Evolutionary conservation across 2,113 vertebrate genomes (phyloP), one percentile per base, ranked within the genome.

Genomic region (Dendrocopos noguchii): DNA sequence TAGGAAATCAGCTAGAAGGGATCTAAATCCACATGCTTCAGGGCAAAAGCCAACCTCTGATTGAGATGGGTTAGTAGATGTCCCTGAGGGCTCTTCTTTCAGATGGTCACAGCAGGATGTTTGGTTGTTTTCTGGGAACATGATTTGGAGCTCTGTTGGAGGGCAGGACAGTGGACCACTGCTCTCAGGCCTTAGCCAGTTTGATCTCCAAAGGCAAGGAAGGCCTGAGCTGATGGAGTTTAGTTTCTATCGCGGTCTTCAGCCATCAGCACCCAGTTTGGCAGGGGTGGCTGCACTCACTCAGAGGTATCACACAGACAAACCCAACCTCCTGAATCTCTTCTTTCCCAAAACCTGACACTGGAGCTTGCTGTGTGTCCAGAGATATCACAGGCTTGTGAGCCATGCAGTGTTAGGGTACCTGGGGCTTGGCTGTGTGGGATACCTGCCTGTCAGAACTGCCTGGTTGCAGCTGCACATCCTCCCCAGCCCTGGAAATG

Each of bases 31-130:
- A 25, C 2, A 0, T 47, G 72, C 50, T 73, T 34, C 42, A 11
- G 76, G 72, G 55, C 0, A 1, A 78, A 81, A 72, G 10, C 71
- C 34, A 88, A 34, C 7, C 44, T 70, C 72, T 36, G 66, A n/a
- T 4, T 55, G 44, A 73, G 66, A 34, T 1, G 3, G 74, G 79
- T 87, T 83, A 59, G 20, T 33, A 34, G 36, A 31, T 17, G 15
- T 21, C 88, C 92, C 80, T 25, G 33, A 64, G 90, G 86, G 67
- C 67, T 91, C 39, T 50, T 31, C 0, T 55, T 67, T 67, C 86
- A 74, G 73, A 66, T 80, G 68, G 53, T 95, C 85, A 33, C 88
- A 59, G 80, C 64, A 67, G 77, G 83, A 10, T 44, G 4, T 22
- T 44, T 6, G 39, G 29, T 55, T 53, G 15, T 16, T 88, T 73